A percentile compares a stretch with the other conserved stretches of the same genome.
Evolutionary conservation across 2,797 vertebrate genomes (phyloP).

Genomic region (Notolabrus celidotus): DNA sequence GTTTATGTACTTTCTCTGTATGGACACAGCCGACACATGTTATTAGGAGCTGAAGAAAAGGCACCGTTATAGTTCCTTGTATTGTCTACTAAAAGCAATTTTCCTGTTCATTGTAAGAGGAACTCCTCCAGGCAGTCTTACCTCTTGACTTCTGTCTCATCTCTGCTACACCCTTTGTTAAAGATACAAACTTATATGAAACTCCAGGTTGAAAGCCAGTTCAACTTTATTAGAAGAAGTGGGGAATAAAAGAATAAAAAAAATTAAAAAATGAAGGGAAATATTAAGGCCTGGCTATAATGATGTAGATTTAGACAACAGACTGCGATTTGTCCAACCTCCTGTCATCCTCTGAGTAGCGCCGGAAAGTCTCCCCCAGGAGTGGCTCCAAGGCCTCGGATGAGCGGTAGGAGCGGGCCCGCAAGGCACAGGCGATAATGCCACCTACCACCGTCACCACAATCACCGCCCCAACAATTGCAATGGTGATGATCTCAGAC

Average conservation of each 20-base stretch:
- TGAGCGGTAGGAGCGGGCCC: constrained; percentile 79
- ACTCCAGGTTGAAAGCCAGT: constrained; percentile 55
- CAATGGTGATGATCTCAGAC: constrained; percentile 93
- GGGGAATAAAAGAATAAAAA: constrained; percentile 37
- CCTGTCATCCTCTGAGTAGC: constrained; percentile 90
- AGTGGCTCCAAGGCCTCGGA: constrained; percentile 90
- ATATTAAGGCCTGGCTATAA: constrained; percentile 37
- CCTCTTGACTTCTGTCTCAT: constrained; percentile 11
- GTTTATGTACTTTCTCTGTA: background rate
- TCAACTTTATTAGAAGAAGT: constrained; percentile 75
- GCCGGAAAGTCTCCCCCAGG: constrained; percentile 89
- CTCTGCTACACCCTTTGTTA: constrained; percentile 2
- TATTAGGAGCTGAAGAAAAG: background rate
- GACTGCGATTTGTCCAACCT: constrained; percentile 87
- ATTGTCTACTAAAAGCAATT: background rate
- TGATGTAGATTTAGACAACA: constrained; percentile 79
- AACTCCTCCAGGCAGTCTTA: constrained; percentile 20
- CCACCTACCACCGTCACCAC: constrained; percentile 87
- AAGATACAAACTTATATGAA: constrained; percentile 11
- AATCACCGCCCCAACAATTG: constrained; percentile 88
- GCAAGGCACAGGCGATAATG: constrained; percentile 84
- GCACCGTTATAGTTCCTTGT: background rate
- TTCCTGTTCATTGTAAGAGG: constrained; percentile 15
- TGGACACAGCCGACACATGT: background rate
- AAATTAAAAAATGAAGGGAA: constrained; percentile 31